Evolutionary conservation across 1,140 invertebrate genomes (phyloP), one percentile per base, ranked within the genome.

Genomic region (Bombus vancouverensis): DNA sequence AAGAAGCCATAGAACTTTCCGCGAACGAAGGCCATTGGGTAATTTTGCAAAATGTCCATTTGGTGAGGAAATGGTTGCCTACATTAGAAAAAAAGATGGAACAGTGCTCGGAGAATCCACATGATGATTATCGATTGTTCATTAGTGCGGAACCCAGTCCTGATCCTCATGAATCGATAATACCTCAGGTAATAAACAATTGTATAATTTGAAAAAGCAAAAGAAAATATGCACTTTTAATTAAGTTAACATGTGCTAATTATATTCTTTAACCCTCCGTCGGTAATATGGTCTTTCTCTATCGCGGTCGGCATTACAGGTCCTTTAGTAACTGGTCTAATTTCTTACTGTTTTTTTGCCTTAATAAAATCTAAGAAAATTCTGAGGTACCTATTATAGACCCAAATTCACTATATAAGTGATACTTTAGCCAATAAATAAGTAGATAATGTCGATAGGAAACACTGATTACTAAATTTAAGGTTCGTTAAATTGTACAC

Each of bases 11-110:
- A 96, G 97, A 97, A 70, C 92, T 97, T 1, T 97, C 98, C 1
- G 96, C 97, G 0, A 95, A 95, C 59, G 93, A 97, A 81, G 98
- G 98, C 1, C 97, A 99, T 92, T 99, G 98, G 98, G 98, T 99
- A 13, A 98, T 99, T 68, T 93, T 98, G 12, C 97, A 97, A 95
- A 99, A 99, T 94, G 97, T 99, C 76, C 98, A 99, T 95, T 95
- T 99, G 47, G 98, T 99, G 0, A 96, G 97, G 28, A 98, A 97
- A 88, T 99, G 99, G 98, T 95, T 99, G 10, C 95, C 97, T 1
- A 97, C 95, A 1, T 95, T 99, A 6, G 99, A 99, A 93, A 99
- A 99, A 94, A 98, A 98, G 93, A 97, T 99, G 95, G 98, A 99
- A 93, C 96, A 97, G 83, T 96, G 96, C 5, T 95, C 96, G 62